phyloP scores from a whole-genome alignment of 2,888 invertebrate genomes.

The Diloba caeruleocephala region DNA sequence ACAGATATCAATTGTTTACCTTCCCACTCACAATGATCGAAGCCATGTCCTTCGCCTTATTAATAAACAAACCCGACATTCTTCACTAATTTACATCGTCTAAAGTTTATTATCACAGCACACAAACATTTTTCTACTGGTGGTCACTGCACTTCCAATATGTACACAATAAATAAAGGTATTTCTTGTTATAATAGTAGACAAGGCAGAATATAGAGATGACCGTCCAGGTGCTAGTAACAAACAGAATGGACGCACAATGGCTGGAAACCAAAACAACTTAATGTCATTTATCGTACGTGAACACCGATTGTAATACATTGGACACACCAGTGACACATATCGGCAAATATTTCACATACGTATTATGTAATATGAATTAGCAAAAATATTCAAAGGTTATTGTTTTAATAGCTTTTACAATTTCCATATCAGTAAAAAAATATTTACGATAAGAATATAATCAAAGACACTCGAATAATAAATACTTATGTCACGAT shows the following conservation, averaged over 20 bases:
- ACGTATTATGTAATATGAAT: neutral
- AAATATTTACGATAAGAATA: conserved; percentile 34
- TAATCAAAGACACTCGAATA: conserved; percentile 23
- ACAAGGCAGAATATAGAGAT: conserved; percentile 30
- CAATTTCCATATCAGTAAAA: conserved; percentile 24
- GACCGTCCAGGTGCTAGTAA: conserved; percentile 55
- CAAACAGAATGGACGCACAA: conserved; percentile 70
- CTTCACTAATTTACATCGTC: conserved; percentile 49
- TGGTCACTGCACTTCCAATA: conserved; percentile 1
- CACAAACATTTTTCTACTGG: conserved; percentile 17
- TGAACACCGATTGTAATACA: conserved; percentile 56
- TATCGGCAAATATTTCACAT: neutral
- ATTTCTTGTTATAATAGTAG: conserved; percentile 16
- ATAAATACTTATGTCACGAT: neutral
- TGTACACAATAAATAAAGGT: conserved; percentile 10
- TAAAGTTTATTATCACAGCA: conserved; percentile 52
- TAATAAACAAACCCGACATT: conserved; percentile 50
- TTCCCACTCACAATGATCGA: conserved; percentile 57
- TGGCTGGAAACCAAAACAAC: conserved; percentile 77
- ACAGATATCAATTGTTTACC: conserved; percentile 51
- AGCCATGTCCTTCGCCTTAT: conserved; percentile 57
- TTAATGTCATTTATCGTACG: conserved; percentile 61
- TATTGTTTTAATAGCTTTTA: neutral
- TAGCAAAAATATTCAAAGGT: conserved; percentile 3
- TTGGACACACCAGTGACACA: conserved; percentile 22